Percentiles rank a stretch among this genome's conserved stretches.
These are phyloP conservation scores for Alethe castanea DNA, from an alignment of 2,113 vertebrate genomes.

Conservation along the genomic window DNA sequence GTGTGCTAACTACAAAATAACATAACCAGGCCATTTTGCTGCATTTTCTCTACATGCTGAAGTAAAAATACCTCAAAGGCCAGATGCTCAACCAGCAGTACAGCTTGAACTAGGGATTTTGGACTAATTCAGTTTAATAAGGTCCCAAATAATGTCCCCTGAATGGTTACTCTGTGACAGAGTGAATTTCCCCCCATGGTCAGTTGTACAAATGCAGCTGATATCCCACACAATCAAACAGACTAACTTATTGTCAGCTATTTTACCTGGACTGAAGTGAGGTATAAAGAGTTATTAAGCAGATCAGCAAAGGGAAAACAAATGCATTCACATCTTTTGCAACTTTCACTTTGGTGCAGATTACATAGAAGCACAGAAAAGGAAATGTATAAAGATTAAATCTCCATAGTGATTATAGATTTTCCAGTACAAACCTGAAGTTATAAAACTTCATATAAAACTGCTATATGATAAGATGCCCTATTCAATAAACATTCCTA, in stretches of 20 bases:
- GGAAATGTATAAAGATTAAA: neutral
- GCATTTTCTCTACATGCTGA: neutral
- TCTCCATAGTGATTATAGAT: neutral
- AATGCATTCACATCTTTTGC: neutral
- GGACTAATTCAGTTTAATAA: neutral
- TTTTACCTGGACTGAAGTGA: neutral
- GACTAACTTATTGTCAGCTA: neutral
- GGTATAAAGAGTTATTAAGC: neutral
- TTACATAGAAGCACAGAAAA: neutral
- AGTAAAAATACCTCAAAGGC: neutral
- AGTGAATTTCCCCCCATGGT: neutral
- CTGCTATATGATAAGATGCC: neutral
- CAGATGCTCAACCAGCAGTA: neutral
- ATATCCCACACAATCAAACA: neutral
- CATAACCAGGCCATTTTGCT: neutral
- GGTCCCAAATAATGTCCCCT: neutral
- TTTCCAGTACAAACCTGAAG: neutral
- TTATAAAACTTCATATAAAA: neutral
- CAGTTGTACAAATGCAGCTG: neutral
- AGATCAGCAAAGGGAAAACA: neutral
- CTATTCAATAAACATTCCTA: neutral
- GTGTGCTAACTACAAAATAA: neutral
- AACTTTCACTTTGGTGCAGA: neutral
- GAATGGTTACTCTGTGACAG: neutral
- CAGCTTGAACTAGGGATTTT: neutral